Conservation (phyloP, 2,113 vertebrate species). For the Osmerus eperlanus region DNA sequence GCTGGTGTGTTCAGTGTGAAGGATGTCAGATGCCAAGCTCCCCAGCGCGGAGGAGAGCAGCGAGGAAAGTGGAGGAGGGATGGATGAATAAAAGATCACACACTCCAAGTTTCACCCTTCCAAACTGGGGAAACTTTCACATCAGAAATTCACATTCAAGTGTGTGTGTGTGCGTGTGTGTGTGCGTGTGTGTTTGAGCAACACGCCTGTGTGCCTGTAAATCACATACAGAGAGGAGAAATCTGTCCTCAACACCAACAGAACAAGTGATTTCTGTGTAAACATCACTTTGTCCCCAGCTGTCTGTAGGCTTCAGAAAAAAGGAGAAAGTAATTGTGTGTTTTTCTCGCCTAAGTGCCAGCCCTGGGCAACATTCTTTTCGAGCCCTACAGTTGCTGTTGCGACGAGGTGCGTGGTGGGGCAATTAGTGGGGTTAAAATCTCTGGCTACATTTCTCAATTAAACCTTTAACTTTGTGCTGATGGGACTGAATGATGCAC, state of each 20-base stretch:
- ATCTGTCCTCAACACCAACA: constrained; percentile 5
- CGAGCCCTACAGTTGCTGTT: not conserved
- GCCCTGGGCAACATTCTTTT: not conserved
- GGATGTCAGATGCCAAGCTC: constrained; percentile 58
- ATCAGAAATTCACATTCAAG: constrained; percentile 36
- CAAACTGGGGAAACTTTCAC: constrained; percentile 20
- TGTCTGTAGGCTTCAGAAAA: constrained; percentile 27
- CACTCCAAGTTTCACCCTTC: constrained; percentile 39
- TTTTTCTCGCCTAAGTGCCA: constrained; percentile 27
- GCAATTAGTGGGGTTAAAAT: constrained; percentile 75
- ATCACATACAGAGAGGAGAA: not conserved
- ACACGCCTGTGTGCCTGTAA: not conserved
- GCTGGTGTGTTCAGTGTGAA: constrained; percentile 55
- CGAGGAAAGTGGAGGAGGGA: constrained; percentile 27
- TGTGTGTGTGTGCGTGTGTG: constrained; percentile 6
- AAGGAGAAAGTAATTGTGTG: constrained; percentile 52
- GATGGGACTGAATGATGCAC: constrained; percentile 65
- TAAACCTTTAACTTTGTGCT: constrained; percentile 64
- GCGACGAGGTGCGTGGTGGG: constrained; percentile 17
- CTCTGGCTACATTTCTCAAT: constrained; percentile 68
- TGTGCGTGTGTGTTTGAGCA: not conserved
- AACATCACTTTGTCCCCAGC: constrained; percentile 25
- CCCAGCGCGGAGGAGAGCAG: constrained; percentile 57
- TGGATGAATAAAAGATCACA: constrained; percentile 70
- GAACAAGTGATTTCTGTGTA: constrained; percentile 22